phyloP scores from a whole-genome alignment of 2,113 vertebrate species.

The Anoura caudifer region DNA sequence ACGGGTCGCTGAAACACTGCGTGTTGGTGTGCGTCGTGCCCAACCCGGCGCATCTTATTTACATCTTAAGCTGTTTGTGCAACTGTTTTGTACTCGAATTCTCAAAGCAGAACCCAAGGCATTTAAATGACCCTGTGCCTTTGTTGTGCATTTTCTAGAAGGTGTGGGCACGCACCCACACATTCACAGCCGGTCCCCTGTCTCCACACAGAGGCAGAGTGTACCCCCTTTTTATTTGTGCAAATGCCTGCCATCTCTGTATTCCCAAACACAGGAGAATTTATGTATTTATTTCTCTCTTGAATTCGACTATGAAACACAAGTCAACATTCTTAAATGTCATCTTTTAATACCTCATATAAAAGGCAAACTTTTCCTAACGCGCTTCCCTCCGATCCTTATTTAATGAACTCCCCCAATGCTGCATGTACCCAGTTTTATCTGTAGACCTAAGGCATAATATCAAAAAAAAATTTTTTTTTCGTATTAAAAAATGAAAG shows the following conservation, averaged over 20 bases:
- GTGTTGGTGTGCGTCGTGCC: slow-evolving; percentile 68
- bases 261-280: slow-evolving; percentile 47
- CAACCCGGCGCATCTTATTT: slow-evolving; percentile 76
- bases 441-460: slow-evolving; percentile 75
- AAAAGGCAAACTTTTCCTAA: slow-evolving; percentile 84
- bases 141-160: slow-evolving; percentile 50
- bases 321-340: slow-evolving; percentile 74
- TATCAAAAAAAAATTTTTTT: slow-evolving; percentile 70
- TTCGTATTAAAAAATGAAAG: slow-evolving; percentile 83
- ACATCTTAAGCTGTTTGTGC: slow-evolving; percentile 78
- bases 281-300: slow-evolving; percentile 68
- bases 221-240: not conserved
- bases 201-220: not conserved
- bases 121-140: slow-evolving; percentile 58
- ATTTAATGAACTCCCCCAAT: slow-evolving; percentile 80
- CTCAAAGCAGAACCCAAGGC: slow-evolving; percentile 74
- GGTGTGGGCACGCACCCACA: not conserved
- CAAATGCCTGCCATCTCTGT: slow-evolving; percentile 36
- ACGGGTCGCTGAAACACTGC: slow-evolving; percentile 60
- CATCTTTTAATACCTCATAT: slow-evolving; percentile 76
- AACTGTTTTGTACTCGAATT: slow-evolving; percentile 72
- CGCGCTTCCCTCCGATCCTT: slow-evolving; percentile 67
- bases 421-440: slow-evolving; percentile 75
- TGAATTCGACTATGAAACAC: slow-evolving; percentile 63
- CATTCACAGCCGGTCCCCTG: slow-evolving; percentile 2